Base-by-base conservation (phyloP, 2,797 vertebrate species). In the Urosaurus nigricauda region DNA sequence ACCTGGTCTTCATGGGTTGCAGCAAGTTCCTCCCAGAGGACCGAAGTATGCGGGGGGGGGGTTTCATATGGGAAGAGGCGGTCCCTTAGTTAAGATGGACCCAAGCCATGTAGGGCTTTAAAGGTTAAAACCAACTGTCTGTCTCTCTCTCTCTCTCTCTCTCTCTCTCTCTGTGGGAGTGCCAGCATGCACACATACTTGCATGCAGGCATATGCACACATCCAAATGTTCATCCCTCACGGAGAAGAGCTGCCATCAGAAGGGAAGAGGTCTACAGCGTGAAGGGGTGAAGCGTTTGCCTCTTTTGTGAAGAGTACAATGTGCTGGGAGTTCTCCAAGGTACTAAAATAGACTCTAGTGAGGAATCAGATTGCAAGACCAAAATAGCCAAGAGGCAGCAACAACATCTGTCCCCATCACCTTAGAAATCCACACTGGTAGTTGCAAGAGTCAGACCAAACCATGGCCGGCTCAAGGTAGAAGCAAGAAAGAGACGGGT, bases 301-400 rank as follows among this genome's bases (percentile, higher is more conserved):
- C 4, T n/a, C 40, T 26, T 51, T 0, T 1, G 78, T 82, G 78
- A 7, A 26, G 0, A 0, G 80, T 92, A 83, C 77, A 47, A 85
- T 71, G 0, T 0, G 16, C 94, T 93, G 95, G 94, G 93, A 79
- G 2, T 90, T 94, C 94, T 96, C 96, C 92, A 92, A 93, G 95
- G 94, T 92, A 90, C 93, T 93, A 81, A 88, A 91, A 95, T 95
- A 95, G 94, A 93, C 90, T 17, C 89, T 79, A 1, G 11, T 0
- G 3, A 37, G 35, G 93, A 95, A 95, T 97, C 89, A 0, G 86
- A 89, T 97, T 94, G 96, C 96, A 90, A 58, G 93, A 93, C 94
- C 92, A 93, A 95, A 97, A 97, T 97, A 97, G 65, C 47, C 79
- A 53, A 2, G 12, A 93, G 91, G 32, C 60, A 2, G 83, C 70